phyloP scores from a whole-genome alignment of 2,797 vertebrate species.

The Rhadinocentrus ornatus region DNA sequence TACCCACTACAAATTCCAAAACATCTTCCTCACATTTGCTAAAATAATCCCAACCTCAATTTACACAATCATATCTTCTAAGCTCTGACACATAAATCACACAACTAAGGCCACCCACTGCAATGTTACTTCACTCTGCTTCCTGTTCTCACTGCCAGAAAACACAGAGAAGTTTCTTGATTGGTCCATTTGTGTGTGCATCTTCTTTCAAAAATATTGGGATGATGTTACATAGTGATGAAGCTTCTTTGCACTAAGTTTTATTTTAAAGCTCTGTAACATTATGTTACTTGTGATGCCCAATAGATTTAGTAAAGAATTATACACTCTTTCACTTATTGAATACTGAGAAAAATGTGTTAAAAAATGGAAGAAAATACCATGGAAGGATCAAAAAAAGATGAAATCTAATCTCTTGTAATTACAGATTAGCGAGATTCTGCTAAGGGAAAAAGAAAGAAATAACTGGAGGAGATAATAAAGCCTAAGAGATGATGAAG shows the following conservation, averaged over 20 bases:
- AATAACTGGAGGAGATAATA: constrained; percentile 18
- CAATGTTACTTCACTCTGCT: constrained; percentile 13
- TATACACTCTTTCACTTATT: not conserved
- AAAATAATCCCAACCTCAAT: constrained; percentile 39
- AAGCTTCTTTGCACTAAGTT: not conserved
- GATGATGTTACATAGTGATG: not conserved
- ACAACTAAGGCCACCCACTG: constrained; percentile 48
- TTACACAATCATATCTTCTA: constrained; percentile 38
- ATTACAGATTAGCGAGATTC: not conserved
- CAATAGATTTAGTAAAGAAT: not conserved
- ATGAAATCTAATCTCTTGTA: not conserved
- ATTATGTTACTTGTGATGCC: not conserved
- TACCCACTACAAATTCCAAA: constrained; percentile 14
- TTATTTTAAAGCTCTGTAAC: not conserved
- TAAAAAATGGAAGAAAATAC: not conserved
- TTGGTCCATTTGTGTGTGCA: constrained; percentile 1
- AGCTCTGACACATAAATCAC: constrained; percentile 36
- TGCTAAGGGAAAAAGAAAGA: constrained; percentile 8
- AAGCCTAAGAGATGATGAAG: constrained; percentile 34
- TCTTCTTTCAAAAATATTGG: not conserved
- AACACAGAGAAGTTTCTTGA: not conserved
- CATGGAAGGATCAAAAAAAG: no score
- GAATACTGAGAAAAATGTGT: not conserved
- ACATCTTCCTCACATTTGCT: constrained; percentile 34
- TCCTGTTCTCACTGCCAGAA: not conserved